Conservation (phyloP, 2,888 invertebrate species). For the Leptopterna dolabrata region DNA sequence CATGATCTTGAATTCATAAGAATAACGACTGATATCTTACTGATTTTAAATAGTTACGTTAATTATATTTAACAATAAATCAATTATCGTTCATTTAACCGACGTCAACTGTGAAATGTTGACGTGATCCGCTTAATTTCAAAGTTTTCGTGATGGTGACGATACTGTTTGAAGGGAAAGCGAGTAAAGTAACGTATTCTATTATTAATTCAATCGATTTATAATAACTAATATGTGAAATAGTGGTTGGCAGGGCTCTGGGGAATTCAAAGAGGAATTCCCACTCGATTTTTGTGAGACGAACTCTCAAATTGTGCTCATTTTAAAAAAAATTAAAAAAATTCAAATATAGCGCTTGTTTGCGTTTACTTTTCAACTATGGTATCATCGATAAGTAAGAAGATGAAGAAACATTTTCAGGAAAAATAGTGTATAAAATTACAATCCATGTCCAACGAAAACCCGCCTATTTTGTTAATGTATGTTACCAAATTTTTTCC, state of each 20-base stretch:
- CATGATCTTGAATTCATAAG: background rate
- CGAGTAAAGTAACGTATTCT: background rate
- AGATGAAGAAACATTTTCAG: background rate
- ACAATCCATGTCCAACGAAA: conserved; percentile 24
- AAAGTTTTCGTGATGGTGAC: background rate
- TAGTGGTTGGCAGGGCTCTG: conserved; percentile 49
- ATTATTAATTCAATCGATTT: background rate
- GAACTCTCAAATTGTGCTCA: background rate
- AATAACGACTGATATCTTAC: background rate
- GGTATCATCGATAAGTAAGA: background rate
- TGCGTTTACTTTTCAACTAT: background rate
- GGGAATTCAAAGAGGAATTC: background rate
- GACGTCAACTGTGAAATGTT: no score
- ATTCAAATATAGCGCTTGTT: background rate
- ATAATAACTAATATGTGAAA: background rate
- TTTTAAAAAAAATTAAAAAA: background rate
- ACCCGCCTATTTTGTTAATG: conserved; percentile 29
- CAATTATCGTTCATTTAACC: background rate
- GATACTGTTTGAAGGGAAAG: background rate
- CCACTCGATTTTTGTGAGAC: background rate
- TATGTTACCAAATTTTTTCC: conserved; percentile 47
- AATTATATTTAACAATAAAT: background rate
- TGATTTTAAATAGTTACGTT: background rate
- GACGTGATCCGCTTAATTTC: background rate
- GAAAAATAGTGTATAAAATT: background rate